A percentile compares a stretch with the other conserved stretches of the same genome.
Evolutionary conservation across 2,113 vertebrate species (phyloP).

Genomic region (Eulemur macaco): DNA sequence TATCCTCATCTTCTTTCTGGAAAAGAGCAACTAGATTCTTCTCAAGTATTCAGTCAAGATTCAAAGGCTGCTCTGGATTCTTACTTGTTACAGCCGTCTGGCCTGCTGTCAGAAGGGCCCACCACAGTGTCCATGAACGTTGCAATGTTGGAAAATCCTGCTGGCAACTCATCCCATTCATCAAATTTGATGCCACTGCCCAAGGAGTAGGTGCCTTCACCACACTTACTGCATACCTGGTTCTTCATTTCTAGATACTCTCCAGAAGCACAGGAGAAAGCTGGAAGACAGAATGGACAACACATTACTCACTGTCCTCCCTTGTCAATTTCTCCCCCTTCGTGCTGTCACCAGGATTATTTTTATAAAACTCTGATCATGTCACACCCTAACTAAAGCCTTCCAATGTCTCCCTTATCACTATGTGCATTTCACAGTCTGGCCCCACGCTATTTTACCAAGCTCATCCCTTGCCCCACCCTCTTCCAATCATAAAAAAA

Average conservation of each 20-base stretch:
- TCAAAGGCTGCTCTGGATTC: conserved; percentile 43
- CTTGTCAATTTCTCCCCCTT: neutral
- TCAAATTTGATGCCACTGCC: conserved; percentile 97
- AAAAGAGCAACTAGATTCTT: neutral
- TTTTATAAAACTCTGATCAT: conserved; percentile 1
- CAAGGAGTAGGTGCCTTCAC: conserved; percentile 94
- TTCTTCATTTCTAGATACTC: conserved; percentile 97
- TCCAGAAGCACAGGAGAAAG: conserved; percentile 95
- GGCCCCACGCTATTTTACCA: neutral
- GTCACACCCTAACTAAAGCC: neutral
- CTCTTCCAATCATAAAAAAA: neutral
- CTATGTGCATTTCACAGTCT: neutral
- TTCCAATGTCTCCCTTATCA: neutral
- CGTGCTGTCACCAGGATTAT: neutral
- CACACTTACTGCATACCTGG: conserved; percentile 95
- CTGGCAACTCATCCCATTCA: conserved; percentile 94
- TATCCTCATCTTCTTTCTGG: neutral
- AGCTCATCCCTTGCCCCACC: neutral
- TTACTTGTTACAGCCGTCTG: conserved; percentile 92
- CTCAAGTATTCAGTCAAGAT: neutral
- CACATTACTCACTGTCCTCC: neutral
- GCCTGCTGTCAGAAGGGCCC: conserved; percentile 82
- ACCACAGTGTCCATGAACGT: conserved; percentile 90
- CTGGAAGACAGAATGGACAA: conserved; percentile 78
- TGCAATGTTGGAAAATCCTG: conserved; percentile 94